These are phyloP conservation scores for Sebastes dallii DNA, from an alignment of 2,797 vertebrate species.

Conservation along the genomic window DNA sequence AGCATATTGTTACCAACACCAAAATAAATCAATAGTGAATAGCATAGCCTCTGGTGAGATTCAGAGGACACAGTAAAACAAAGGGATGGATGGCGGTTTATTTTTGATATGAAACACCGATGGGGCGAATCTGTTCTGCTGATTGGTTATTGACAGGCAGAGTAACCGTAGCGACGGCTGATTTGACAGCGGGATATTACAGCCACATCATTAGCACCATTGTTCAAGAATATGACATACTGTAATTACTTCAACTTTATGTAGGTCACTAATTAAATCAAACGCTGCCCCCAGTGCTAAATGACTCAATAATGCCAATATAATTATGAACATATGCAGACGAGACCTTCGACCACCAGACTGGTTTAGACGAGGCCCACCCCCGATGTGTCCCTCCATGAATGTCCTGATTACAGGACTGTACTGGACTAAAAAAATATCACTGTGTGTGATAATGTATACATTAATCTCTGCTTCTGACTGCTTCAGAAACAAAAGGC, in stretches of 20 bases:
- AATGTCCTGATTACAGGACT: constrained; percentile 47
- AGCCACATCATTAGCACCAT: constrained; percentile 87
- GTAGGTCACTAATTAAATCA: constrained; percentile 91
- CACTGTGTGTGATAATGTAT: not conserved
- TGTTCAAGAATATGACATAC: constrained; percentile 94
- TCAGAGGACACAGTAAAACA: constrained; percentile 63
- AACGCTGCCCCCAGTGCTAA: constrained; percentile 85
- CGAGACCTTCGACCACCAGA: constrained; percentile 53
- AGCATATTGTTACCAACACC: constrained; percentile 55
- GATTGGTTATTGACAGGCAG: constrained; percentile 89
- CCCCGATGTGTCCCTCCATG: constrained; percentile 21
- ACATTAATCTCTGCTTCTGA: not conserved
- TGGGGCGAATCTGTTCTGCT: constrained; percentile 52
- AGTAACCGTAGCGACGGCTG: constrained; percentile 65
- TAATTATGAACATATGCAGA: constrained; percentile 83
- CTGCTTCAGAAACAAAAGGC: not conserved
- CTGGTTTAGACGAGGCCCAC: constrained; percentile 15
- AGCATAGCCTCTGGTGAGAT: constrained; percentile 58
- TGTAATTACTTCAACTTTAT: constrained; percentile 89
- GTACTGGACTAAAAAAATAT: not conserved
- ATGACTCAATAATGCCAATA: constrained; percentile 90
- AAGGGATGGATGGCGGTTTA: constrained; percentile 62
- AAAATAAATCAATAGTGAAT: constrained; percentile 69
- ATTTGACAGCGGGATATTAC: constrained; percentile 86
- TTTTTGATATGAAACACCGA: constrained; percentile 81